Conservation (phyloP, 2,113 vertebrate species). For the Gnathonemus echidnorhynchus region DNA sequence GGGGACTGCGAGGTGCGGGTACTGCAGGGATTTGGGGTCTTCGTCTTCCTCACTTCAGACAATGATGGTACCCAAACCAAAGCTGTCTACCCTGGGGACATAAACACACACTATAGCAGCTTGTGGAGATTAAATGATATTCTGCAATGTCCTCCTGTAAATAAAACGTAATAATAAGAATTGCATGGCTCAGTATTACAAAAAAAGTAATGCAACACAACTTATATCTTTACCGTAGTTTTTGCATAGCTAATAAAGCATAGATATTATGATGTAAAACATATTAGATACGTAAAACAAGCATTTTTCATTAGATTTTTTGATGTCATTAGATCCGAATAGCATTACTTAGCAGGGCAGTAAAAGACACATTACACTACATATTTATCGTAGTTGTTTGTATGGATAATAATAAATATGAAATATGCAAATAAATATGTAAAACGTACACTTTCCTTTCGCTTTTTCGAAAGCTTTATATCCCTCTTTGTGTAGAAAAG, state of each 20-base stretch:
- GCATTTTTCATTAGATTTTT: neutral
- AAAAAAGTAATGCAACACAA: neutral
- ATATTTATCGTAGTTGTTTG: neutral
- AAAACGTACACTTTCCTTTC: neutral
- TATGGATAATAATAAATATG: neutral
- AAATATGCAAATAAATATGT: neutral
- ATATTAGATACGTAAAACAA: neutral
- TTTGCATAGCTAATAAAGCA: neutral
- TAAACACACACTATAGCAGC: neutral
- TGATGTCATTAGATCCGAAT: neutral
- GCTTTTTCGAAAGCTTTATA: conserved; percentile 13
- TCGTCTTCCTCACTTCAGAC: neutral
- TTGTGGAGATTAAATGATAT: neutral
- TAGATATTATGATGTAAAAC: neutral
- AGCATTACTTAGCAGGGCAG: neutral
- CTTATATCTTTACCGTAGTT: neutral
- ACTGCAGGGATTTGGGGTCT: neutral
- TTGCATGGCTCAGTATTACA: neutral
- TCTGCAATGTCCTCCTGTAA: neutral
- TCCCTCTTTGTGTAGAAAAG: conserved; percentile 51
- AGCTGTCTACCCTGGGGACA: neutral
- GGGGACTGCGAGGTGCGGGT: neutral
- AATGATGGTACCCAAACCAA: neutral
- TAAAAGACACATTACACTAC: neutral
- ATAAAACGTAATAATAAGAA: neutral